These are phyloP conservation scores for Paraescarpia echinospica DNA, from an alignment of 1,140 invertebrate genomes.

Conservation along the genomic window DNA sequence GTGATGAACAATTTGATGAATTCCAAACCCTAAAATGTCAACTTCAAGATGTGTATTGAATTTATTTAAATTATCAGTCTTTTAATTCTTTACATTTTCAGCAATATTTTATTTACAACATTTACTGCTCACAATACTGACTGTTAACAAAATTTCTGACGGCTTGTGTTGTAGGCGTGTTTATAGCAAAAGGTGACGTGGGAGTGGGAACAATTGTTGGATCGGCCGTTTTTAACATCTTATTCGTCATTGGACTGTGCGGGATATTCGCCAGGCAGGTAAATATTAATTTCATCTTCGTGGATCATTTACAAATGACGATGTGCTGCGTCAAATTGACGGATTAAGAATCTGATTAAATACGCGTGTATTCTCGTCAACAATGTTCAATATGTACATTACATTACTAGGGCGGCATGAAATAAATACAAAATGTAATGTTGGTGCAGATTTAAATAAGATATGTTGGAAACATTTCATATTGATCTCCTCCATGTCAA, in stretches of 20 bases:
- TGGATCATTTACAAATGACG: not conserved
- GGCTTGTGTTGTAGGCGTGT: slow-evolving; percentile 59
- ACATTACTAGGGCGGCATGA: no score
- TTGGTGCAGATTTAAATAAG: not conserved
- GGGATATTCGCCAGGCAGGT: slow-evolving; percentile 41
- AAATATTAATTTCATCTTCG: not conserved
- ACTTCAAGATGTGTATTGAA: no score
- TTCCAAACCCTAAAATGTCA: no score
- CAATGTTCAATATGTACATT: no score
- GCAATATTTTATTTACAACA: no score
- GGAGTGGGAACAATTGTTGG: slow-evolving; percentile 56
- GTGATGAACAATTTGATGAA: no score
- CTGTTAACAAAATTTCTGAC: not conserved
- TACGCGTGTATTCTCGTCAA: not conserved
- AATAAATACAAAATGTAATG: not conserved
- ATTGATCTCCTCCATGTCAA: not conserved
- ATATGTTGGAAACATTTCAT: not conserved
- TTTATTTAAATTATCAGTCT: no score
- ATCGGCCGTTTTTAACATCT: slow-evolving; percentile 54
- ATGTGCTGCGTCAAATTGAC: not conserved
- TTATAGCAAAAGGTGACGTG: slow-evolving; percentile 50
- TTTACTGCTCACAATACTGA: not conserved
- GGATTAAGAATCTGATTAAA: not conserved
- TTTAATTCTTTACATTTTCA: no score
- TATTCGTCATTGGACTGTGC: slow-evolving; percentile 56